Evolutionary conservation across 2,888 invertebrate species (phyloP).

Genomic region (Entomobrya multifasciata): DNA sequence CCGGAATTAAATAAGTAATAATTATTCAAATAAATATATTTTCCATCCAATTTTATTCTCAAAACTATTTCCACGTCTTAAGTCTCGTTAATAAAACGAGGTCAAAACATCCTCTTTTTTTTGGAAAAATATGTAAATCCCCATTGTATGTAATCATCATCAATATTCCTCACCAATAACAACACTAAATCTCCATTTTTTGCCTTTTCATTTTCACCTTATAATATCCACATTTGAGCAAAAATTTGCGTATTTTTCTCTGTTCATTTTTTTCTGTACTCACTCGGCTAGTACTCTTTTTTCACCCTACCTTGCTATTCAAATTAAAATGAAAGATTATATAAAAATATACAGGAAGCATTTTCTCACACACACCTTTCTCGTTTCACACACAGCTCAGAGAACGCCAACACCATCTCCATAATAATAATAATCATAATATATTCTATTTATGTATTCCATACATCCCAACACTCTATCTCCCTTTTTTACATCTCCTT

Average conservation of each 20-base stretch:
- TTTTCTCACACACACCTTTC: not conserved
- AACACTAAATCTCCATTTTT: not conserved
- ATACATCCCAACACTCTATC: slow-evolving; percentile 2
- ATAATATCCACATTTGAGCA: too few relatives aligned
- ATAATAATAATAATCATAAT: not conserved
- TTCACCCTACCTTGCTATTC: too few relatives aligned
- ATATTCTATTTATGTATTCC: slow-evolving; percentile 18
- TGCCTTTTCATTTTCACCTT: not conserved
- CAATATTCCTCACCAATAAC: too few relatives aligned
- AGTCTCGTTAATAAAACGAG: too few relatives aligned
- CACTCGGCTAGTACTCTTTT: not conserved
- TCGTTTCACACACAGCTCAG: not conserved
- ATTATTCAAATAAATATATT: too few relatives aligned
- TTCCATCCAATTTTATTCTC: too few relatives aligned
- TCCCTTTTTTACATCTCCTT: not conserved
- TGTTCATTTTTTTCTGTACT: not conserved
- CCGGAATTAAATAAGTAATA: too few relatives aligned
- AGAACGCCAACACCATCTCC: too few relatives aligned
- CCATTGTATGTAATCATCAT: too few relatives aligned
- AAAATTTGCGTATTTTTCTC: not conserved
- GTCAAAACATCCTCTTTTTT: too few relatives aligned
- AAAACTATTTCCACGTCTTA: too few relatives aligned
- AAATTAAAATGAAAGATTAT: slow-evolving; percentile 11
- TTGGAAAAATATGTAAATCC: too few relatives aligned
- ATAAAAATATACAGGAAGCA: not conserved